Evolutionary conservation across 2,888 invertebrate genomes (phyloP).

Genomic region (Coelogynopora nodosa): DNA sequence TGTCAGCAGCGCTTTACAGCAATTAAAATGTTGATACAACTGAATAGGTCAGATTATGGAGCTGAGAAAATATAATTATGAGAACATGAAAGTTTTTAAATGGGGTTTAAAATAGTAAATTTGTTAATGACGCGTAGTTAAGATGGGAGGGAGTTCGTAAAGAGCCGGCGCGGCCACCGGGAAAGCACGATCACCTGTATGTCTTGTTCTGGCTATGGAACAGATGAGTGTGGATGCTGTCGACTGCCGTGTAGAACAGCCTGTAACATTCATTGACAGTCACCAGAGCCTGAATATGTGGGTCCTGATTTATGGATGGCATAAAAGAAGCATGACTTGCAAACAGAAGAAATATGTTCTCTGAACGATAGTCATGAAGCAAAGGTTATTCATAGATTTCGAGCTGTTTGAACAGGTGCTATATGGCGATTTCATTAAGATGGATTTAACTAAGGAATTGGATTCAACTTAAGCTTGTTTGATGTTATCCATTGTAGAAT

Average conservation of each 20-base stretch:
- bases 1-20: too few species aligned
- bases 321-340: background rate
- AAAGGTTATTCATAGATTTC: background rate
- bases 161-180: background rate
- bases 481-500: too few species aligned
- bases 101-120: background rate
- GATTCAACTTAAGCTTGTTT: too few species aligned
- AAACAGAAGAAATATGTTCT: background rate
- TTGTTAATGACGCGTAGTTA: background rate
- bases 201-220: background rate
- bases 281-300: background rate
- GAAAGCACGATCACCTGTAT: background rate
- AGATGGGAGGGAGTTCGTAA: background rate
- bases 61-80: too few species aligned
- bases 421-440: too few species aligned
- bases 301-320: background rate
- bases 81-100: background rate
- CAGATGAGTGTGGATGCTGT: background rate
- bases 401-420: background rate
- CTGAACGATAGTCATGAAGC: background rate
- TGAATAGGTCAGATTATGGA: too few species aligned
- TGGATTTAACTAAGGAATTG: too few species aligned
- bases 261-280: background rate
- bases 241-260: background rate
- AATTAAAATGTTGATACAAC: too few species aligned